These are phyloP conservation scores for Scophthalmus maximus DNA, from an alignment of 2,113 vertebrate genomes.

Conservation along the genomic window DNA sequence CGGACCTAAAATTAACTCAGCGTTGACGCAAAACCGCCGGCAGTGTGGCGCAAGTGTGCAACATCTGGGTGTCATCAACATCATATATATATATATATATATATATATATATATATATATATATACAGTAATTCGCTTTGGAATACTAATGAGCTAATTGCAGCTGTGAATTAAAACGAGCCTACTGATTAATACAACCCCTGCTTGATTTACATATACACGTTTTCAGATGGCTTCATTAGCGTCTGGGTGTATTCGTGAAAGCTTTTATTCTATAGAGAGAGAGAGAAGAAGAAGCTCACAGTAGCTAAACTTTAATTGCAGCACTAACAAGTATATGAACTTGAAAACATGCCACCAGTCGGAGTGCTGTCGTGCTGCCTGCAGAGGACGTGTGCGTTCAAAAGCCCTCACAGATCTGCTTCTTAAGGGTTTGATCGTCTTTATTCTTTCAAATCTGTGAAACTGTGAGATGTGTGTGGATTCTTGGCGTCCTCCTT, in stretches of 20 bases:
- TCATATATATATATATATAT: too few relatives aligned
- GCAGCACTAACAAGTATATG: too few relatives aligned
- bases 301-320: too few relatives aligned
- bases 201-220: background rate
- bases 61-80: conserved; percentile 45
- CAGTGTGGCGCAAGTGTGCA: conserved; percentile 32
- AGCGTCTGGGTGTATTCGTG: background rate
- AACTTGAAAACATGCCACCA: too few relatives aligned
- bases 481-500: background rate
- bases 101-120: too few relatives aligned
- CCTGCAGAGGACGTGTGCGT: background rate
- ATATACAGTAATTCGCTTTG: background rate
- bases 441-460: background rate
- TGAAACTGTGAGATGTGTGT: background rate
- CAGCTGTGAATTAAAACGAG: conserved; percentile 18
- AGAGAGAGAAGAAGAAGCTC: too few relatives aligned
- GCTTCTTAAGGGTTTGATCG: background rate
- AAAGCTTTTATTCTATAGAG: conserved; percentile 7
- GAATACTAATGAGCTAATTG: conserved; percentile 8
- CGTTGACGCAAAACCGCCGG: too few relatives aligned
- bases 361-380: background rate
- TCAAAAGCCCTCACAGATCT: too few relatives aligned
- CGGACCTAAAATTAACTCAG: conserved; percentile 62
- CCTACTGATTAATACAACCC: background rate
- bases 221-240: background rate